These are phyloP conservation scores for Drosophila carrolli DNA, from an alignment of 1,140 invertebrate genomes.

Conservation along the genomic window DNA sequence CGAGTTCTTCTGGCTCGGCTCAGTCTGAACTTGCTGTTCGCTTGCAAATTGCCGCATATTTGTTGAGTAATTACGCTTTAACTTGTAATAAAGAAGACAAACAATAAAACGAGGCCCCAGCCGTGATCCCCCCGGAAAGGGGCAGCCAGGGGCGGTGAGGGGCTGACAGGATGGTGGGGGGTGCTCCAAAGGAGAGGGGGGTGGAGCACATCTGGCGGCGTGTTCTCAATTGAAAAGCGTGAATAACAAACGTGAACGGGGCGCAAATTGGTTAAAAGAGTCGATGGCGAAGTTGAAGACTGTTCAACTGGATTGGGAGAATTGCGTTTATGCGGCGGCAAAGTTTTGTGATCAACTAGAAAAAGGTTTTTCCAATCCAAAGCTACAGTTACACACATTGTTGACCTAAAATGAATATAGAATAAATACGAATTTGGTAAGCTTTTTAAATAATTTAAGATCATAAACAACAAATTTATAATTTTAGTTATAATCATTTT, in stretches of 20 bases:
- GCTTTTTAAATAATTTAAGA: too few relatives aligned
- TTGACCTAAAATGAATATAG: too few relatives aligned
- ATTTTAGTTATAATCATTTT: too few relatives aligned
- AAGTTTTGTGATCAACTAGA: constrained; percentile 4
- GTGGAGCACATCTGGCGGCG: constrained; percentile 63
- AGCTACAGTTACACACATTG: too few relatives aligned
- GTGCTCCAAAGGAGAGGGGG: not conserved
- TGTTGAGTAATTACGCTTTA: constrained; percentile 83
- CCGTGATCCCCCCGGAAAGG: constrained; percentile 34
- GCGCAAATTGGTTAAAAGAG: constrained; percentile 77
- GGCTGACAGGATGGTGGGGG: constrained; percentile 4
- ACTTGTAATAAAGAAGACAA: constrained; percentile 83
- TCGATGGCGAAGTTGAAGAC: constrained; percentile 45
- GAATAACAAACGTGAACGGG: constrained; percentile 79
- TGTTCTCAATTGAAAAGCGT: constrained; percentile 81
- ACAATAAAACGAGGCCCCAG: constrained; percentile 76
- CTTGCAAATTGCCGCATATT: constrained; percentile 81
- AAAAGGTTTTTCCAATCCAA: not conserved
- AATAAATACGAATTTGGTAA: too few relatives aligned
- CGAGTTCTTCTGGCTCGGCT: not conserved
- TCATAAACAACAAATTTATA: too few relatives aligned
- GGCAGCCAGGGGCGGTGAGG: constrained; percentile 5
- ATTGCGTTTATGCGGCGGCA: constrained; percentile 49
- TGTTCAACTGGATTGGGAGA: constrained; percentile 29
- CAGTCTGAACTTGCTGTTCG: constrained; percentile 32